A percentile compares a stretch with the other conserved stretches of the same genome.
Conservation (phyloP, 2,888 invertebrate genomes). For the Drosophila imparisetae region DNA sequence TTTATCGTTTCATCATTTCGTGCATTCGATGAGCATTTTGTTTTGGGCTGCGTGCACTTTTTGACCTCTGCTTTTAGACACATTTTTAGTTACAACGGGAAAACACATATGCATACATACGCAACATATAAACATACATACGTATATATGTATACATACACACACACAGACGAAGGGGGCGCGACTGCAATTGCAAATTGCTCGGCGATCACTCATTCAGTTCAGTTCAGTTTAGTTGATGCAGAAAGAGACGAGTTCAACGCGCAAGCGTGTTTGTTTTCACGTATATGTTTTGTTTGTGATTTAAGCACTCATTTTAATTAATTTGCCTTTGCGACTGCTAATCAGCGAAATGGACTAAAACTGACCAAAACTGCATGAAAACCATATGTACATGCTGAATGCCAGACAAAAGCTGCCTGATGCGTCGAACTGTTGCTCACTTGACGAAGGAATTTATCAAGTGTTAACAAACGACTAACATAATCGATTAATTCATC, state of each 20-base stretch:
- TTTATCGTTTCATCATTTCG: constrained; percentile 26
- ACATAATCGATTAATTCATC: background rate
- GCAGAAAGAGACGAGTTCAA: constrained; percentile 14
- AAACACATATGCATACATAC: constrained; percentile 1
- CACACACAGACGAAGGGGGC: constrained; percentile 33
- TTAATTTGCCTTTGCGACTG: constrained; percentile 46
- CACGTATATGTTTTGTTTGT: constrained; percentile 37
- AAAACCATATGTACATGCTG: constrained; percentile 26
- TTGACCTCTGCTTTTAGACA: constrained; percentile 67
- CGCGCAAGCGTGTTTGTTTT: constrained; percentile 52
- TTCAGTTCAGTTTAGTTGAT: constrained; percentile 6
- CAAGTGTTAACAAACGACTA: constrained; percentile 1
- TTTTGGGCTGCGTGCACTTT: constrained; percentile 59
- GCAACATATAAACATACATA: constrained; percentile 8
- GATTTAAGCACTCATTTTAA: constrained; percentile 58
- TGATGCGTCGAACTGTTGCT: background rate
- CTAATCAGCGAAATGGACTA: constrained; percentile 41
- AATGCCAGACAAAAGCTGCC: constrained; percentile 20
- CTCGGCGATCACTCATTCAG: background rate
- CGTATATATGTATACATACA: background rate
- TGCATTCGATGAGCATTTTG: constrained; percentile 24
- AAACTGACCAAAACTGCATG: constrained; percentile 37
- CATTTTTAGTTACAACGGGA: constrained; percentile 34
- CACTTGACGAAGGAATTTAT: constrained; percentile 9
- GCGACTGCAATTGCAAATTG: constrained; percentile 25